Conservation (phyloP, 1,140 invertebrate species). For the Bombus impatiens region DNA sequence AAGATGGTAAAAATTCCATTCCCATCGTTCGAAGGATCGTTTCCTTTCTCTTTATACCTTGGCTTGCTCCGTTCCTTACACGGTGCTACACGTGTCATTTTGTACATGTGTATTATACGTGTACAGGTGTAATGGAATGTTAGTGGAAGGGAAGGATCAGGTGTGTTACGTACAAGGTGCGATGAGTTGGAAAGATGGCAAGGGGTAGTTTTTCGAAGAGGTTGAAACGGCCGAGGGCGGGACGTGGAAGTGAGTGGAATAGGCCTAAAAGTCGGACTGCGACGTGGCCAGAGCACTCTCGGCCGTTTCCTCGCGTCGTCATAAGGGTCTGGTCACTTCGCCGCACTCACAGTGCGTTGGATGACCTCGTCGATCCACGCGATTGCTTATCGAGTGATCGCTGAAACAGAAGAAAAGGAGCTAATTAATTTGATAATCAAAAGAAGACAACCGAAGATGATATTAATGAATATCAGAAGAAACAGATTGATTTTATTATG, state of each 20-base stretch:
- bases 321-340: constrained; percentile 84
- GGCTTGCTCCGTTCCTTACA: neutral
- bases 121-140: constrained; percentile 4
- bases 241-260: constrained; percentile 30
- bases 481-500: no score
- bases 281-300: constrained; percentile 85
- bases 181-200: constrained; percentile 32
- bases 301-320: constrained; percentile 86
- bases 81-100: neutral
- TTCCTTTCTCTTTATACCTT: constrained; percentile 24
- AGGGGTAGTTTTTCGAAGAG: neutral
- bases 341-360: constrained; percentile 82
- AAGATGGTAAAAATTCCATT: neutral
- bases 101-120: constrained; percentile 12
- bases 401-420: constrained; percentile 80
- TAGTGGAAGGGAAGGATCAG: constrained; percentile 11
- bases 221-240: constrained; percentile 51
- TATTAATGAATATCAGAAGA: no score
- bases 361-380: constrained; percentile 84
- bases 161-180: constrained; percentile 35
- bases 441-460: no score
- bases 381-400: constrained; percentile 85
- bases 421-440: neutral
- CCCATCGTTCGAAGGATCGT: constrained; percentile 31
- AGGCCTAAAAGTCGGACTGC: constrained; percentile 78